Conservation (phyloP, 2,797 vertebrate genomes). For the Menidia menidia region DNA sequence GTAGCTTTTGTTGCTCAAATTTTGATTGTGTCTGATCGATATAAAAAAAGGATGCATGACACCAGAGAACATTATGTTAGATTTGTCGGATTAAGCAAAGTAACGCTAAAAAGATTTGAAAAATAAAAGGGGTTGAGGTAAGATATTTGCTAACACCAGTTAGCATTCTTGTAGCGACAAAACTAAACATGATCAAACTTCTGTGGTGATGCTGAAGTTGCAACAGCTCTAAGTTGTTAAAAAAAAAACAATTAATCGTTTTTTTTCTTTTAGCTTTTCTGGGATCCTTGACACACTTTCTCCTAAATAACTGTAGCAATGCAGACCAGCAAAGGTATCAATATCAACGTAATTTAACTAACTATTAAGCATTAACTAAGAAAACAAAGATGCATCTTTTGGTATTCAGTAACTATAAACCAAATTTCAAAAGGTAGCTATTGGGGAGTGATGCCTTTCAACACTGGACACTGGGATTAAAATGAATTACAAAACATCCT, state of each 20-base stretch:
- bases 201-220: no score
- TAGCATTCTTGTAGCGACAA: background rate
- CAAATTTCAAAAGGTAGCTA: background rate
- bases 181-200: background rate
- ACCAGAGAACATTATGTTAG: background rate
- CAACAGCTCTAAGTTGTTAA: no score
- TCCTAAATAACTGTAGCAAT: no score
- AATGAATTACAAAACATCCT: background rate
- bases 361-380: no score
- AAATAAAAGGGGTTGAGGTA: background rate
- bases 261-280: no score
- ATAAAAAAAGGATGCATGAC: slow-evolving; percentile 46
- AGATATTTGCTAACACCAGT: background rate
- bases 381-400: no score
- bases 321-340: no score
- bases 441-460: background rate
- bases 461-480: background rate
- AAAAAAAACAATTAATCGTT: no score
- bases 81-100: background rate
- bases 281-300: no score
- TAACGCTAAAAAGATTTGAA: background rate
- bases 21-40: slow-evolving; percentile 57
- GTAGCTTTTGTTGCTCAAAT: slow-evolving; percentile 50
- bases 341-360: no score
- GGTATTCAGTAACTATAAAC: no score